These are phyloP conservation scores for Drosophila engyochracea DNA, from an alignment of 2,888 invertebrate species.

Conservation along the genomic window DNA sequence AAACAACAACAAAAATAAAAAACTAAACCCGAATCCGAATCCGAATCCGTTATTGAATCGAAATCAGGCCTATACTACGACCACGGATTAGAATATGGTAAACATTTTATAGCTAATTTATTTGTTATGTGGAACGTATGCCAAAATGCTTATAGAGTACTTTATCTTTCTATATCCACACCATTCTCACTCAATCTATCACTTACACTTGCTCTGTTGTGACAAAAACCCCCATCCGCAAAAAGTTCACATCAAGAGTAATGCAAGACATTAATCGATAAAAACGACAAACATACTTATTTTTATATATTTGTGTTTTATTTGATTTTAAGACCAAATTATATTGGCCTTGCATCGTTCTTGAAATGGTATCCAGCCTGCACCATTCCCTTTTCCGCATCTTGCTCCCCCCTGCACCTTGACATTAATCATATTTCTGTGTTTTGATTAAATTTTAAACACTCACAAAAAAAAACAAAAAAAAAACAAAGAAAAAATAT, in stretches of 20 bases:
- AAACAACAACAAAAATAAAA: constrained; percentile 41
- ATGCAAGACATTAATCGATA: constrained; percentile 1
- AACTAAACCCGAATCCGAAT: constrained; percentile 24
- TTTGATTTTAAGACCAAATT: constrained; percentile 7
- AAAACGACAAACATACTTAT: neutral
- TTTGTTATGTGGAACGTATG: constrained; percentile 64
- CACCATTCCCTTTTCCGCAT: neutral
- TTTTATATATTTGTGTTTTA: neutral
- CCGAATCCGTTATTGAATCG: constrained; percentile 43
- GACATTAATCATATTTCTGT: constrained; percentile 39
- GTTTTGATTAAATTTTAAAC: constrained; percentile 55
- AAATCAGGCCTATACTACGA: constrained; percentile 92
- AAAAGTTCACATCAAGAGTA: constrained; percentile 10
- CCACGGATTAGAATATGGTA: constrained; percentile 97
- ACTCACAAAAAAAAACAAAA: neutral
- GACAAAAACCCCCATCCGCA: neutral
- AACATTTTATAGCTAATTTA: constrained; percentile 86
- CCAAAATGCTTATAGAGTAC: constrained; percentile 50
- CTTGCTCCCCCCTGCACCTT: constrained; percentile 27
- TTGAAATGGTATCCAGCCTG: constrained; percentile 17
- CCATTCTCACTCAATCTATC: neutral
- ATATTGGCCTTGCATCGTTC: constrained; percentile 24
- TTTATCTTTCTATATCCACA: constrained; percentile 3
- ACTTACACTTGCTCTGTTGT: constrained; percentile 13
- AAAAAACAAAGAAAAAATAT: neutral